These are phyloP conservation scores for Apamea epomidion DNA, from an alignment of 2,888 invertebrate species.

Conservation along the genomic window DNA sequence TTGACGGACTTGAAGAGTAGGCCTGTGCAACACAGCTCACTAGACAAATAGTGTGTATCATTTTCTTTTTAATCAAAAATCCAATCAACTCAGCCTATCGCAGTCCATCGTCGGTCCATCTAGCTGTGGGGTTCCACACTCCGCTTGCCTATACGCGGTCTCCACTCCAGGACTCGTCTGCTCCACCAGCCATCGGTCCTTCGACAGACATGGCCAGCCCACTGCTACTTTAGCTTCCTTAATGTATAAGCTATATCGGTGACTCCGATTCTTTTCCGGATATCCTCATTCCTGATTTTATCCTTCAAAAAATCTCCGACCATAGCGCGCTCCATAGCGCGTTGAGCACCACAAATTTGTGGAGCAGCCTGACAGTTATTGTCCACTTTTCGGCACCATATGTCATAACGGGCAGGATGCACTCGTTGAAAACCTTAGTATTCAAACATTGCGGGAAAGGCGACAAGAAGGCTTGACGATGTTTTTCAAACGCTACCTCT, in stretches of 20 bases:
- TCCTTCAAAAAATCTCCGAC: not conserved
- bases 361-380: too few relatives aligned
- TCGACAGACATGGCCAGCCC: not conserved
- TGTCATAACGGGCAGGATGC: too few relatives aligned
- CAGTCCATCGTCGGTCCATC: not conserved
- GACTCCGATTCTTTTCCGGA: not conserved
- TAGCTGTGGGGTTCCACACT: not conserved
- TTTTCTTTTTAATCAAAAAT: not conserved
- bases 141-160: not conserved
- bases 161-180: not conserved
- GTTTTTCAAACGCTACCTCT: not conserved
- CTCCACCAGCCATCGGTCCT: not conserved
- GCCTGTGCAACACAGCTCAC: rapidly evolving
- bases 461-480: not conserved
- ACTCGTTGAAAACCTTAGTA: not conserved
- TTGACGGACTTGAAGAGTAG: not conserved
- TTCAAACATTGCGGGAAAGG: not conserved
- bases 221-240: not conserved
- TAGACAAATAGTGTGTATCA: not conserved
- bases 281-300: not conserved
- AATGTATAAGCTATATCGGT: not conserved
- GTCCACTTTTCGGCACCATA: too few relatives aligned
- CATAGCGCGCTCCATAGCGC: not conserved
- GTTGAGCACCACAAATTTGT: not conserved
- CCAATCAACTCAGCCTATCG: not conserved